Percentiles rank a stretch among this genome's conserved stretches.
Evolutionary conservation across 2,888 invertebrate species (phyloP).

Genomic region (Xylophagus ater): DNA sequence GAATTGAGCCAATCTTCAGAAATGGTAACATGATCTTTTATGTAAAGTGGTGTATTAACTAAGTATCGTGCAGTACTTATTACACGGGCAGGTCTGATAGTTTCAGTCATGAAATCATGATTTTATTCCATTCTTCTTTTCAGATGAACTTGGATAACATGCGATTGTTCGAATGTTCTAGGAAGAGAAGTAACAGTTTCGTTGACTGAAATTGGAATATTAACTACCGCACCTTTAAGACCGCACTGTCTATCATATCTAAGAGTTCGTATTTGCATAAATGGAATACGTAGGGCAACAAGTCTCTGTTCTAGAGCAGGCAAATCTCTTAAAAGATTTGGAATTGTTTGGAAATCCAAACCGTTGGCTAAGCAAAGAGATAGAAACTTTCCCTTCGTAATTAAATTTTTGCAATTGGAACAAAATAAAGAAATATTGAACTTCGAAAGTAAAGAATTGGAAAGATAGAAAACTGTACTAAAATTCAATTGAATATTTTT

Average conservation of each 20-base stretch:
- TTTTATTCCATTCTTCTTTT: not conserved
- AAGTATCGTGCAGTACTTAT: not conserved
- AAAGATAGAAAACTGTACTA: too few relatives aligned
- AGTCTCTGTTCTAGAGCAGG: not conserved
- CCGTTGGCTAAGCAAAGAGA: too few relatives aligned
- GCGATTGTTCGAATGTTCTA: not conserved
- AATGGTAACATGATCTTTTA: not conserved
- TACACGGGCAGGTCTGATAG: not conserved
- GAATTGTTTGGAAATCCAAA: not conserved
- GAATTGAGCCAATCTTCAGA: not conserved
- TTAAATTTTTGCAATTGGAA: too few relatives aligned
- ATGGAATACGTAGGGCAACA: not conserved
- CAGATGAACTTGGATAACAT: not conserved
- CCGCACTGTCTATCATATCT: not conserved
- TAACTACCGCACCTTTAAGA: not conserved
- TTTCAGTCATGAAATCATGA: not conserved
- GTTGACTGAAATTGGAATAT: not conserved
- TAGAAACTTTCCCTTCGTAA: too few relatives aligned
- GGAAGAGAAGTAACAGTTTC: not conserved
- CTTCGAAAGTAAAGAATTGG: too few relatives aligned
- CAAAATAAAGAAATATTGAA: too few relatives aligned
- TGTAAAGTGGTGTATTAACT: not conserved
- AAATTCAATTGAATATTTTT: too few relatives aligned
- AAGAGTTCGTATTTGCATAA: not conserved
- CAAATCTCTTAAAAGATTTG: not conserved